Evolutionary conservation across 2,797 vertebrate genomes (phyloP), one percentile per base, ranked within the genome.

Genomic region (Acanthurus tractus): DNA sequence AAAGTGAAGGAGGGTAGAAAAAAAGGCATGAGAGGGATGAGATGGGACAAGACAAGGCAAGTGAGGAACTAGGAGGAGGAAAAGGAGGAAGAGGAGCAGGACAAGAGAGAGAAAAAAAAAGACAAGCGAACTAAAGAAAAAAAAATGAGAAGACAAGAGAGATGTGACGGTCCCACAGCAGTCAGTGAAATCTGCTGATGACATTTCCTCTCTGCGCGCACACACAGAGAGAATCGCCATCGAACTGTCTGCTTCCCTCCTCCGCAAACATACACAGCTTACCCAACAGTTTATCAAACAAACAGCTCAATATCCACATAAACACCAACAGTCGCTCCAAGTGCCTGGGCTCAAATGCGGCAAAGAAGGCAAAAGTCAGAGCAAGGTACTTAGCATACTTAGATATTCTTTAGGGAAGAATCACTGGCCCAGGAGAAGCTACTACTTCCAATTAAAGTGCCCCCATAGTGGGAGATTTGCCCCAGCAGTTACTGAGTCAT

Each of bases 261-360:
- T 65, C 55, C 71, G 17, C 14, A 11, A 63, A 72, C 14, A 34
- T 55, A 63, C 82, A 68, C 69, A 63, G 78, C 82, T 82, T 85
- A 87, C 69, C 73, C 63, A 63, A 80, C 81, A 83, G 78, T 87
- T 86, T 73, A 88, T 85, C 83, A 90, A 88, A 86, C 87, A 89
- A 90, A 90, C 84, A 83, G 70, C 82, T 90, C 85, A 54, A 84
- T 85, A 79, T 46, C 57, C 61, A 78, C 83, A 80, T 56, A 89
- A 85, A 90, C 79, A 82, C 56, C 46, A 38, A 40, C 70, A 18
- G 65, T 46, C 4, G 36, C 74, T 87, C 36, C 8, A 36, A 77
- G 76, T 71, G 12, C 66, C 38, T 20, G 50, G 11, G 74, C 64
- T 78, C 77, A 53, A 63, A 76, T 59, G 13, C 62, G 71, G 68